phyloP scores from a whole-genome alignment of 2,888 invertebrate genomes.

The Minunthozetes semirufus region DNA sequence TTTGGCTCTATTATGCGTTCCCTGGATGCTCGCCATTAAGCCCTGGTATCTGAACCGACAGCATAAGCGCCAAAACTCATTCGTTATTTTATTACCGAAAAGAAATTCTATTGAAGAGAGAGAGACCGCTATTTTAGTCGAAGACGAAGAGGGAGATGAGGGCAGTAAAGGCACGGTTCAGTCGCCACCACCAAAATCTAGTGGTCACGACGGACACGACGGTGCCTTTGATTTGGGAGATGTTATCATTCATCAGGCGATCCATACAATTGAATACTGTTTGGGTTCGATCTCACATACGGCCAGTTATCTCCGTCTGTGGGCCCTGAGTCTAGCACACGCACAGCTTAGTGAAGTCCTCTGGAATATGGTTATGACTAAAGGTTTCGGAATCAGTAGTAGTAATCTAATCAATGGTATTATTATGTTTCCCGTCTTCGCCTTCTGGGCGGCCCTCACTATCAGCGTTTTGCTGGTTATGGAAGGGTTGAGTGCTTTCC shows the following conservation, averaged over 20 bases:
- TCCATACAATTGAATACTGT: conserved; percentile 98
- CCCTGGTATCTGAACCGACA: conserved; percentile 52
- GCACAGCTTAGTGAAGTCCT: conserved; percentile 75
- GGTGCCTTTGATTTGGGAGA: conserved; percentile 74
- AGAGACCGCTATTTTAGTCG: conserved; percentile 39
- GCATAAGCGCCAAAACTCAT: too few species aligned
- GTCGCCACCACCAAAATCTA: neutral
- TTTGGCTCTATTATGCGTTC: conserved; percentile 76
- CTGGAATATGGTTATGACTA: conserved; percentile 68
- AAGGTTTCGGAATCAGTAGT: conserved; percentile 69
- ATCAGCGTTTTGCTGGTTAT: conserved; percentile 92
- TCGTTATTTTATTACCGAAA: too few species aligned
- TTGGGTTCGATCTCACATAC: conserved; percentile 97
- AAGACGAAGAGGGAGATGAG: conserved; percentile 19
- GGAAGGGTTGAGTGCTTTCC: conserved; percentile 98
- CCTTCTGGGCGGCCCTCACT: conserved; percentile 85
- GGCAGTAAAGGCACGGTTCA: neutral
- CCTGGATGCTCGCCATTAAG: conserved; percentile 88
- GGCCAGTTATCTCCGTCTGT: conserved; percentile 94
- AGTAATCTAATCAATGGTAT: conserved; percentile 60
- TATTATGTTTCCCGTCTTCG: conserved; percentile 76
- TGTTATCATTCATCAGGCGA: conserved; percentile 85
- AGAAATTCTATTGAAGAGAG: conserved; percentile 65
- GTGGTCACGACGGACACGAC: conserved; percentile 20
- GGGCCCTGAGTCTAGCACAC: conserved; percentile 97